Conservation (phyloP, 92 coral and sea anemone genomes). For the Virgularia gustaviana region DNA sequence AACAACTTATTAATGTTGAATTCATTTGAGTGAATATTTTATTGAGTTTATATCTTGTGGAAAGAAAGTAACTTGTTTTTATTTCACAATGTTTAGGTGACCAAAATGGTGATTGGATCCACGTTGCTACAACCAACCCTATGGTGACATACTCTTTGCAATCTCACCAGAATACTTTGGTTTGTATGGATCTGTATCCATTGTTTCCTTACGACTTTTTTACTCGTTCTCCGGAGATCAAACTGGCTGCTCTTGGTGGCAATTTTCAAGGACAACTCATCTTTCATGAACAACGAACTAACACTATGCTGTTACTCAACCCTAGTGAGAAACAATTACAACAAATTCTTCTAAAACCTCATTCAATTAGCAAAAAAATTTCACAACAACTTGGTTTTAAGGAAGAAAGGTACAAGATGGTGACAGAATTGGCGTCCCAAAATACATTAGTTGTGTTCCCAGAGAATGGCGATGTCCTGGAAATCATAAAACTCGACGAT, state of each 20-base stretch:
- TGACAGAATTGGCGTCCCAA: slow-evolving; percentile 66
- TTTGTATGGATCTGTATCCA: slow-evolving; percentile 64
- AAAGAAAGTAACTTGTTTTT: background rate
- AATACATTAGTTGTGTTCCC: slow-evolving; percentile 69
- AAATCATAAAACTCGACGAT: slow-evolving; percentile 62
- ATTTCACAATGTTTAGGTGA: slow-evolving; percentile 49
- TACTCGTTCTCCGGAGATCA: slow-evolving; percentile 63
- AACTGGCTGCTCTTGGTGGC: slow-evolving; percentile 82
- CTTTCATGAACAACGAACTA: slow-evolving; percentile 73
- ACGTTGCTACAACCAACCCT: slow-evolving; percentile 75
- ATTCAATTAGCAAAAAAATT: slow-evolving; percentile 67
- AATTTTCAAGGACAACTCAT: slow-evolving; percentile 70
- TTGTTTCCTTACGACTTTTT: slow-evolving; percentile 69
- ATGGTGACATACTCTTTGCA: slow-evolving; percentile 80
- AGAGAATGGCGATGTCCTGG: slow-evolving; percentile 77
- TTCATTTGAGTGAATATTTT: no score
- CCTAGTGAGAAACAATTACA: slow-evolving; percentile 57
- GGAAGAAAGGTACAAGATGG: slow-evolving; percentile 59
- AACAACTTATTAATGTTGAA: no score
- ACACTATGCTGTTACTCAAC: slow-evolving; percentile 61
- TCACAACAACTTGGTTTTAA: slow-evolving; percentile 88
- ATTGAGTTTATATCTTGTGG: no score
- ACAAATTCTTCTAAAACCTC: slow-evolving; percentile 49
- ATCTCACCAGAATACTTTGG: slow-evolving; percentile 71
- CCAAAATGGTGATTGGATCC: slow-evolving; percentile 88